Conservation (phyloP, 1,140 invertebrate genomes). For the Nebria ingens region DNA sequence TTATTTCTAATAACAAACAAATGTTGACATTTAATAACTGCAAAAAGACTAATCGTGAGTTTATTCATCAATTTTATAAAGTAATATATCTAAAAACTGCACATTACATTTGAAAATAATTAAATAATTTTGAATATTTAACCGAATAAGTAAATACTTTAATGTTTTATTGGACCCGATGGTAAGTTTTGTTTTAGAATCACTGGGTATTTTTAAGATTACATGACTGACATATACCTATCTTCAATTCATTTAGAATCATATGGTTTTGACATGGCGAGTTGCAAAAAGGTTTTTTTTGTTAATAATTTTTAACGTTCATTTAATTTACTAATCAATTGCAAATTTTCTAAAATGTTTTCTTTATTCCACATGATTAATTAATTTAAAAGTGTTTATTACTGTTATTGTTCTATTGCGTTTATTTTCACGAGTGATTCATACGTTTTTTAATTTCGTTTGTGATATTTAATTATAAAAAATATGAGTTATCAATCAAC, state of each 20-base stretch:
- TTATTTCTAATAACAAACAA: too few relatives aligned
- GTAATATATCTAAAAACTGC: too few relatives aligned
- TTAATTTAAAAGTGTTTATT: background rate
- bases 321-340: background rate
- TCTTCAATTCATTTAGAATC: background rate
- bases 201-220: background rate
- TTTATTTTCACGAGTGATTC: background rate
- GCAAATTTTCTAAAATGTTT: background rate
- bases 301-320: background rate
- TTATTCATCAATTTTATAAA: too few relatives aligned
- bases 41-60: too few relatives aligned
- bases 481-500: constrained; percentile 13
- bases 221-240: background rate
- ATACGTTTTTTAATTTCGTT: background rate
- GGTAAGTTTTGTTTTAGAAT: too few relatives aligned
- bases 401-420: background rate
- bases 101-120: too few relatives aligned
- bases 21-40: too few relatives aligned
- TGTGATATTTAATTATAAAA: background rate
- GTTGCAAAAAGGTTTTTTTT: background rate
- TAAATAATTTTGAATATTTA: too few relatives aligned
- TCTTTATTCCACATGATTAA: background rate
- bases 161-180: too few relatives aligned
- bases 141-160: too few relatives aligned
- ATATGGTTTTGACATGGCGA: background rate